phyloP scores from a whole-genome alignment of 2,888 invertebrate genomes.

The Elysia crispata region DNA sequence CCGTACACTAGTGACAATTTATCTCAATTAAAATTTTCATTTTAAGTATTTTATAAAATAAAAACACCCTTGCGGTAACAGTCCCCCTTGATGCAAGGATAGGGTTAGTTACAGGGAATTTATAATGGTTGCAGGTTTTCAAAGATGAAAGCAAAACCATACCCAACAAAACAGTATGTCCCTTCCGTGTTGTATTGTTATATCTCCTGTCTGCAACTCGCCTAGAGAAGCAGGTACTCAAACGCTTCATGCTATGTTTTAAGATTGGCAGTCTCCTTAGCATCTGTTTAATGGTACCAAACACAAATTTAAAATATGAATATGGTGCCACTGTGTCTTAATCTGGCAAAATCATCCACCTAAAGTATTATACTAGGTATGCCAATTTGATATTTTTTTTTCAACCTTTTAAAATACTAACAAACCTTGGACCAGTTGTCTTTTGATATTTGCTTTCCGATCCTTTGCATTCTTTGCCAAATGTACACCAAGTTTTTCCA shows the following conservation, averaged over 20 bases:
- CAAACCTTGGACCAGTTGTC: conserved; percentile 38
- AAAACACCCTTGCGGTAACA: too few relatives aligned
- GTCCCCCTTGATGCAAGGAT: too few relatives aligned
- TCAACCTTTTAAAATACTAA: neutral
- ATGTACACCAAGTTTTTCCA: conserved; percentile 14
- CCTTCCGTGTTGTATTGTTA: conserved; percentile 23
- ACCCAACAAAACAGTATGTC: too few relatives aligned
- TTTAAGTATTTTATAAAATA: too few relatives aligned
- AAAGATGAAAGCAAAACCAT: neutral
- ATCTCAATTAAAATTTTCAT: too few relatives aligned
- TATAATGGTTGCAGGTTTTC: neutral
- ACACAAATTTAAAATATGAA: neutral
- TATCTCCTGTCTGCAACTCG: conserved; percentile 31
- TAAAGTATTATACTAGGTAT: too few relatives aligned
- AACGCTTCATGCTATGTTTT: neutral
- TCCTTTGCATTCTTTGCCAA: conserved; percentile 47
- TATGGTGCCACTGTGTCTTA: neutral
- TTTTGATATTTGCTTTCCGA: conserved; percentile 38
- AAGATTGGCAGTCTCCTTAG: conserved; percentile 32
- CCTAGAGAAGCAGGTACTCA: conserved; percentile 25
- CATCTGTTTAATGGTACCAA: conserved; percentile 33
- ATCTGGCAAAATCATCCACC: neutral
- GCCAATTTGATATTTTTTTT: too few relatives aligned
- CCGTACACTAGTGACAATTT: too few relatives aligned
- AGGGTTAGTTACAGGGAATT: neutral